These are phyloP conservation scores for Catostomus latipinnis DNA, from an alignment of 2,797 vertebrate genomes.

Conservation along the genomic window DNA sequence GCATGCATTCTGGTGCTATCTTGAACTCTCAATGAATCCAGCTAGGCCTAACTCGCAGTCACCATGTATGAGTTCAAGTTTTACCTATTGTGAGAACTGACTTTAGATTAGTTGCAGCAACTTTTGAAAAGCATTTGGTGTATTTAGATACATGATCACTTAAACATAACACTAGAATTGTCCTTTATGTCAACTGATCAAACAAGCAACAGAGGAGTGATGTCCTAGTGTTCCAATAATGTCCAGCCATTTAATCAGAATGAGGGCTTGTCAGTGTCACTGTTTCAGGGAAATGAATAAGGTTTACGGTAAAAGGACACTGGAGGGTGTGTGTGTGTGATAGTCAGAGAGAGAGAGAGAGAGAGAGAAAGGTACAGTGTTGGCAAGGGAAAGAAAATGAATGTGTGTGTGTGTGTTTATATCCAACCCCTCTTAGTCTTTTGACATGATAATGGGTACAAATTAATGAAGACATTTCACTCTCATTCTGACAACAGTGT, in stretches of 20 bases:
- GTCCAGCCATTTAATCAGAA: conserved; percentile 57
- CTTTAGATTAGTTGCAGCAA: conserved; percentile 8
- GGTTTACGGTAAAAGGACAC: conserved; percentile 63
- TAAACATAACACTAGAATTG: not conserved
- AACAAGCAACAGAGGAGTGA: not conserved
- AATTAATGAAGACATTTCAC: conserved; percentile 77
- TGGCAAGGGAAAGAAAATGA: conserved; percentile 47
- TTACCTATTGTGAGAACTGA: conserved; percentile 41
- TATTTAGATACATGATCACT: not conserved
- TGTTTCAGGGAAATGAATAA: conserved; percentile 62
- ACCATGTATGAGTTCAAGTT: not conserved
- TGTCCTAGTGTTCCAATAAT: conserved; percentile 29
- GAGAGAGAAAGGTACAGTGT: conserved; percentile 18
- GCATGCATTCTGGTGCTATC: not conserved
- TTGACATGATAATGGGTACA: conserved; percentile 79
- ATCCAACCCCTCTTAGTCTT: conserved; percentile 64
- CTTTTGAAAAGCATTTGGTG: not conserved
- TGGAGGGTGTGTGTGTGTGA: conserved; percentile 28
- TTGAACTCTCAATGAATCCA: not conserved
- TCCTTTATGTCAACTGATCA: not conserved
- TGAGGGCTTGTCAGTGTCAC: conserved; percentile 49
- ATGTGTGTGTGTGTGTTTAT: conserved; percentile 47
- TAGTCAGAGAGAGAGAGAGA: not conserved
- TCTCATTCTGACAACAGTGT: conserved; percentile 68
- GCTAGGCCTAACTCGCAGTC: conserved; percentile 8